These are phyloP conservation scores for Sipha flava DNA, from an alignment of 1,140 invertebrate genomes.

Conservation along the genomic window DNA sequence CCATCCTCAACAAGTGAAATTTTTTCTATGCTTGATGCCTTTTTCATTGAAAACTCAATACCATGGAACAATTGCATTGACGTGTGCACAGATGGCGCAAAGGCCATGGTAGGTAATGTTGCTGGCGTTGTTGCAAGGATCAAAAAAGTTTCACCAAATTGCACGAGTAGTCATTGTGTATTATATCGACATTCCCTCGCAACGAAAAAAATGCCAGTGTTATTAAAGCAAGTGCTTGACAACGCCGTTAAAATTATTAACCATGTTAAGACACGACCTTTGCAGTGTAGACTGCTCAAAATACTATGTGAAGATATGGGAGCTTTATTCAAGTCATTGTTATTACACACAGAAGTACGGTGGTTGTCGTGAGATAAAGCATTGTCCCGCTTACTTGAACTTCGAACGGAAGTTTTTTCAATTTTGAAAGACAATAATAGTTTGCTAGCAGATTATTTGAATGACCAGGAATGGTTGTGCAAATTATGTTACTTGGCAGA, in stretches of 20 bases:
- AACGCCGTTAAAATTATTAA: slow-evolving; percentile 34
- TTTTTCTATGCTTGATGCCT: slow-evolving; percentile 7
- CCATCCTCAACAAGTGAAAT: slow-evolving; percentile 1
- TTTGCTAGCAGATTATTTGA: slow-evolving; percentile 12
- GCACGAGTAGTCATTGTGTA: slow-evolving; percentile 32
- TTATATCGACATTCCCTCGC: slow-evolving; percentile 31
- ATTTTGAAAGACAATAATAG: slow-evolving; percentile 12
- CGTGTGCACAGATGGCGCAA: too few relatives aligned
- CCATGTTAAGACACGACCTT: slow-evolving; percentile 32
- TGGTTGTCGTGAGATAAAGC: slow-evolving; percentile 42
- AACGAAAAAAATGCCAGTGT: slow-evolving; percentile 23
- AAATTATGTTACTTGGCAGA: slow-evolving; percentile 39
- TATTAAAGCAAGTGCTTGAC: slow-evolving; percentile 32
- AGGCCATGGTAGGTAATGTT: too few relatives aligned
- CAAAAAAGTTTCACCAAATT: slow-evolving; percentile 18
- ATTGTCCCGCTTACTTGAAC: not conserved
- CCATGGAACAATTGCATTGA: slow-evolving; percentile 21
- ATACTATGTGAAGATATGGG: too few relatives aligned
- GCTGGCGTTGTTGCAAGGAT: not conserved
- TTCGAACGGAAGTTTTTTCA: slow-evolving; percentile 14
- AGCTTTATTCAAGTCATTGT: slow-evolving; percentile 39
- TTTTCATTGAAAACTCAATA: not conserved
- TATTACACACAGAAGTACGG: slow-evolving; percentile 41
- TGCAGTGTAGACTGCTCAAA: slow-evolving; percentile 34
- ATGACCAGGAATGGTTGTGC: slow-evolving; percentile 27